Evolutionary conservation across 2,797 vertebrate species (phyloP), one percentile per base, ranked within the genome.

Genomic region (Sciaenops ocellatus): DNA sequence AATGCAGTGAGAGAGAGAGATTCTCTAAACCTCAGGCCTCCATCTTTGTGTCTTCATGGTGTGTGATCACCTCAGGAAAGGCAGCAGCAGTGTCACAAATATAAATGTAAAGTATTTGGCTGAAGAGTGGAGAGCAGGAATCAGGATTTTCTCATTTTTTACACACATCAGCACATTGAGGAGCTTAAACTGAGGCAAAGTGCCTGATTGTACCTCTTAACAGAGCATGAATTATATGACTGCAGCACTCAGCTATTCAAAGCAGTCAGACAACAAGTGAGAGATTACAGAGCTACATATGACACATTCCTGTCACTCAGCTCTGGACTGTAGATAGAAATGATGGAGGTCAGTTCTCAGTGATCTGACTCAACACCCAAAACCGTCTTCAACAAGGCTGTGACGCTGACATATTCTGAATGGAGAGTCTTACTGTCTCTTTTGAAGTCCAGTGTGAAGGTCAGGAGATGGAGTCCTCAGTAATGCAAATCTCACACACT

Each of bases 71-170:
- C 56, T 62, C 13, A 42, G 65, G 56, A 76, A 7, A 69, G 44
- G 15, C 76, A 61, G 22, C 17, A n/a, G 10, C 51, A 54, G 28
- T 65, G 47, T 54, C 18, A 48, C 41, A 62, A 62, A 71, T 42
- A 47, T 17, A 66, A 83, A 85, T 46, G 26, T 60, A 26, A 69
- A 76, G 74, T 13, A n/a, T 68, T 57, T 61, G 44, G 34, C 59
- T 62, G 48, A 48, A 68, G 61, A 47, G 71, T 52, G n/a, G 10
- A 68, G 46, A 34, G 69, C 63, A 46, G 30, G 13, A 57, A 61
- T 30, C 47, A 17, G 5, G 44, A 64, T 74, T 38, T 62, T 28
- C 61, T 64, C 1, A 10, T 63, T n/a, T 68, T 60, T 18, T 20
- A 18, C 28, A 24, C 26, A 50, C 55, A 69, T 61, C 48, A 69